These are phyloP conservation scores for Trichonephila clavipes DNA, from an alignment of 1,140 invertebrate genomes.

Conservation along the genomic window DNA sequence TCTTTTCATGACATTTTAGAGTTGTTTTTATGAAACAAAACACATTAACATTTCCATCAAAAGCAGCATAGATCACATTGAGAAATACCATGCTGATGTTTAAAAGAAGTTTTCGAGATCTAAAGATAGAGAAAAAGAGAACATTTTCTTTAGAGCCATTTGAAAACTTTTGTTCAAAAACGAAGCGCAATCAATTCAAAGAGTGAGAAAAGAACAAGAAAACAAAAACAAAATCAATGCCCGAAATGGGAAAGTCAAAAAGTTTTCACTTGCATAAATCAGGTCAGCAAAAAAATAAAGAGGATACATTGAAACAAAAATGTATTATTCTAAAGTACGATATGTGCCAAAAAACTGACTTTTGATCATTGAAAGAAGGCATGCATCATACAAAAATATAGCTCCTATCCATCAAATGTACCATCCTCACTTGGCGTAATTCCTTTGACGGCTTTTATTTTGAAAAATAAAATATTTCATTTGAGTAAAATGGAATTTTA, in stretches of 20 bases:
- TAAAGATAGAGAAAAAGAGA: neutral
- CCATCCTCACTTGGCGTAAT: constrained; percentile 30
- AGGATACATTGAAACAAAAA: constrained; percentile 68
- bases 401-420: constrained; percentile 40
- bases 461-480: neutral
- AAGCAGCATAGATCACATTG: neutral
- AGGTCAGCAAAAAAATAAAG: constrained; percentile 24
- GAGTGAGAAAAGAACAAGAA: neutral
- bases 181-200: constrained; percentile 30
- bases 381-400: neutral
- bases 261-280: constrained; percentile 58
- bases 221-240: neutral
- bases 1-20: neutral
- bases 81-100: neutral
- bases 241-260: neutral
- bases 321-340: constrained; percentile 48
- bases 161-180: neutral
- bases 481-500: constrained; percentile 42
- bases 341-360: constrained; percentile 51
- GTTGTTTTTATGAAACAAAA: neutral
- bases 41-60: neutral
- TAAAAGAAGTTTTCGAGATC: neutral
- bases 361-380: constrained; percentile 32
- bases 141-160: neutral
- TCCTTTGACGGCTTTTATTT: neutral